Conservation (phyloP, 2,113 vertebrate species). For the Mugil cephalus region DNA sequence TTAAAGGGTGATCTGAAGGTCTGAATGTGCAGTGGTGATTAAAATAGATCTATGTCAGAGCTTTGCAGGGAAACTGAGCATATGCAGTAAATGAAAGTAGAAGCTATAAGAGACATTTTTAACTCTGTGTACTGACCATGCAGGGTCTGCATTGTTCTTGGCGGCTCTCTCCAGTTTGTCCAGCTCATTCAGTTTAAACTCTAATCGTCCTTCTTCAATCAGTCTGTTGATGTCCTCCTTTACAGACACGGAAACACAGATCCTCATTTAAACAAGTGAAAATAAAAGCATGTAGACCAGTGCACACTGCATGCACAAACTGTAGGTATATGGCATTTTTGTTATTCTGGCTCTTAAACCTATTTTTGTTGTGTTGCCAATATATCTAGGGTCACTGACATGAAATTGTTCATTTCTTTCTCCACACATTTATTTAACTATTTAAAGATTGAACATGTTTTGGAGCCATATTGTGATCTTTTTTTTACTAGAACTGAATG, state of each 20-base stretch:
- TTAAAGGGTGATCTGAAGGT: background rate
- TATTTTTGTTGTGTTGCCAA: too few species aligned
- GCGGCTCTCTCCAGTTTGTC: constrained; percentile 78
- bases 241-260: constrained; percentile 40
- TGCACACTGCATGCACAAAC: background rate
- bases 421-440: too few species aligned
- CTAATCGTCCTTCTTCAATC: constrained; percentile 80
- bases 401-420: too few species aligned
- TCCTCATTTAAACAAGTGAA: constrained; percentile 1
- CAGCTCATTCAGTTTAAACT: constrained; percentile 81
- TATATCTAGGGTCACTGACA: too few species aligned
- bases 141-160: constrained; percentile 67
- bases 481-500: too few species aligned
- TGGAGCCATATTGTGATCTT: too few species aligned
- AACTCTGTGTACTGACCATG: constrained; percentile 73
- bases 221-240: constrained; percentile 82
- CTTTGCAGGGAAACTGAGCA: too few species aligned
- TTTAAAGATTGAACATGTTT: too few species aligned
- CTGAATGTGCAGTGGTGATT: background rate
- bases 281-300: background rate
- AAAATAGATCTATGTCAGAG: too few species aligned
- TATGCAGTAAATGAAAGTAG: background rate
- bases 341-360: too few species aligned
- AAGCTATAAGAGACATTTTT: background rate
- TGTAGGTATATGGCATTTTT: too few species aligned